Evolutionary conservation across 2,113 vertebrate genomes (phyloP).

Genomic region (Zapornia atra): DNA sequence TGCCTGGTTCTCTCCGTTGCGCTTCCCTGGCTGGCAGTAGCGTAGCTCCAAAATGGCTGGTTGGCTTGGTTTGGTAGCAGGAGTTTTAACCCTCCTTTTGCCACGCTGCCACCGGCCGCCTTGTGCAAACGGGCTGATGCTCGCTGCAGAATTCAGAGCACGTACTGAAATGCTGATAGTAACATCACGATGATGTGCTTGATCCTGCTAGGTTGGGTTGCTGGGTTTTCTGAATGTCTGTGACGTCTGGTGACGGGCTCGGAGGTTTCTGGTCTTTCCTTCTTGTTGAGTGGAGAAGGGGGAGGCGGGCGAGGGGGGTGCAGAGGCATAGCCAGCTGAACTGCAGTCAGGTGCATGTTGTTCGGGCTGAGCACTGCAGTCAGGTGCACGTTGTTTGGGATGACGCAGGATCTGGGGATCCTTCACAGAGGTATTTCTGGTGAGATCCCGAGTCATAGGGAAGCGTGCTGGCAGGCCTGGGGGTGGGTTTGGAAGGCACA

Average conservation of each 20-base stretch:
- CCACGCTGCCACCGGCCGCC: accelerated
- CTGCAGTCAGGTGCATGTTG: background rate
- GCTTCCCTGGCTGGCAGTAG: background rate
- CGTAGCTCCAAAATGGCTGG: background rate
- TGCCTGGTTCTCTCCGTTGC: accelerated
- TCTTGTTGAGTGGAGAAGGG: background rate
- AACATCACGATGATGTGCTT: background rate
- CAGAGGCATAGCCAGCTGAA: background rate
- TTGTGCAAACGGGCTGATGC: background rate
- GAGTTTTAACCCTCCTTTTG: background rate
- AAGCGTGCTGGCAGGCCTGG: accelerated
- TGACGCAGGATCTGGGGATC: background rate
- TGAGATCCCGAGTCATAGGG: accelerated
- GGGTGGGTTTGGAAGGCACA: background rate
- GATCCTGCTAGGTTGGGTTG: background rate
- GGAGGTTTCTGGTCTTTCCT: background rate
- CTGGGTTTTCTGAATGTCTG: background rate
- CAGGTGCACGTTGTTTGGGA: background rate
- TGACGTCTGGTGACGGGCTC: background rate
- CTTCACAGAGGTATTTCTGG: background rate
- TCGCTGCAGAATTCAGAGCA: accelerated
- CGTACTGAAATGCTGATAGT: background rate
- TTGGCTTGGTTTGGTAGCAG: background rate
- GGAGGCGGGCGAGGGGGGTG: background rate
- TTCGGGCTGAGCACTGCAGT: background rate